Percentiles rank a stretch among this genome's conserved stretches.
These are phyloP conservation scores for Paradisaea rubra DNA, from an alignment of 2,113 vertebrate species.

Conservation along the genomic window DNA sequence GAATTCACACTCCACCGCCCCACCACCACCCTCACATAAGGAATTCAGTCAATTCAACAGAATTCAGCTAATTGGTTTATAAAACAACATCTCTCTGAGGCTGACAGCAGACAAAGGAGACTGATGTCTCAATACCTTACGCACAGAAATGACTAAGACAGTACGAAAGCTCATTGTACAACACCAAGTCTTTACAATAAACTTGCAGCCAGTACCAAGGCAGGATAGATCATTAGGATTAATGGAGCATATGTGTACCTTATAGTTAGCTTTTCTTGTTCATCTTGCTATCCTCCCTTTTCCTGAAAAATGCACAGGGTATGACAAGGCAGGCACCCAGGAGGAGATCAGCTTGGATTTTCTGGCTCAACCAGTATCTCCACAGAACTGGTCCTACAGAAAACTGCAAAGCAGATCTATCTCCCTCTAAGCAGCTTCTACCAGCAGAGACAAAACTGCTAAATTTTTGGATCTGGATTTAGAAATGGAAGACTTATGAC, in stretches of 20 bases:
- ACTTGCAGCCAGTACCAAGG: neutral
- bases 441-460: neutral
- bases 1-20: neutral
- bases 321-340: neutral
- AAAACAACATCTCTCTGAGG: neutral
- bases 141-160: neutral
- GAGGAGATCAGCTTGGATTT: neutral
- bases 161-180: neutral
- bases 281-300: neutral
- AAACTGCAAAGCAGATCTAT: neutral
- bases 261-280: slow-evolving; percentile 53
- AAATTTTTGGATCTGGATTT: neutral
- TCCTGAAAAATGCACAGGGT: slow-evolving; percentile 19
- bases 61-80: neutral
- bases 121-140: neutral
- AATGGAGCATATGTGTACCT: neutral
- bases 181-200: neutral
- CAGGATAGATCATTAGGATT: neutral
- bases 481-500: neutral
- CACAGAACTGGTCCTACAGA: neutral
- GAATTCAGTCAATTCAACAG: neutral
- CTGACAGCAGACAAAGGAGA: neutral
- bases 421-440: neutral
- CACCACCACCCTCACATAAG: neutral
- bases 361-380: neutral